Evolutionary conservation across 2,797 vertebrate species (phyloP), one percentile per base, ranked within the genome.

Genomic region (Tragopan temminckii): DNA sequence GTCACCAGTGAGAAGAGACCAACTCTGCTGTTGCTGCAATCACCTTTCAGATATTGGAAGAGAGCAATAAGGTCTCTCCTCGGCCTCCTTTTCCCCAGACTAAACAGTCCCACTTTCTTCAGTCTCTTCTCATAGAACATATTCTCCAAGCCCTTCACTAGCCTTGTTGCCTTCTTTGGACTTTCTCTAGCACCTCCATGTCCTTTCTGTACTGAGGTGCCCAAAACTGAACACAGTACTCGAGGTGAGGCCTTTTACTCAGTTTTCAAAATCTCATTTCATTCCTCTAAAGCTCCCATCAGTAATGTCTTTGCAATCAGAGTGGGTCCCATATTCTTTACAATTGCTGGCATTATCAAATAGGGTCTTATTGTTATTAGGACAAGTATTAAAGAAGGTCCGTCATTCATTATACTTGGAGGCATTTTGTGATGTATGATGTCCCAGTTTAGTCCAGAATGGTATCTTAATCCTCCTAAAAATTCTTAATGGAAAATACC

Each of bases 201-300:
- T 42, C 42, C 42, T 42, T 42, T 42, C 42, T 42, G 42, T 17
- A 42, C 42, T 42, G 42, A 42, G 42, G 42, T 42, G 42, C 42
- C 42, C 42, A 42, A 17, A 42, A 42, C 42, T 42, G 42, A 42
- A 42, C 42, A 42, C 42, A 42, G 42, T 42, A 42, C 17, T 42
- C 8, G 8, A 42, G 42, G 17, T 42, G 42, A 17, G 4, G 42
- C 43, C n/a, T 2, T 86, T 80, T 55, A 43, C n/a, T 69, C 45
- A 15, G 23, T 43, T 90, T 88, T 86, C 66, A 87, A 89, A 81
- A 50, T 11, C 46, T 86, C 45, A 18, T 87, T 96, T 82, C 12
- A 55, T 46, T 8, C 12, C 14, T 82, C 77, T 69, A 85, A 91
- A 82, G 0, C 8, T 77, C 9, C 36, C 38, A 8, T 9, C 33